phyloP scores from a whole-genome alignment of 2,888 invertebrate species.

The Heterodera filipjevi region DNA sequence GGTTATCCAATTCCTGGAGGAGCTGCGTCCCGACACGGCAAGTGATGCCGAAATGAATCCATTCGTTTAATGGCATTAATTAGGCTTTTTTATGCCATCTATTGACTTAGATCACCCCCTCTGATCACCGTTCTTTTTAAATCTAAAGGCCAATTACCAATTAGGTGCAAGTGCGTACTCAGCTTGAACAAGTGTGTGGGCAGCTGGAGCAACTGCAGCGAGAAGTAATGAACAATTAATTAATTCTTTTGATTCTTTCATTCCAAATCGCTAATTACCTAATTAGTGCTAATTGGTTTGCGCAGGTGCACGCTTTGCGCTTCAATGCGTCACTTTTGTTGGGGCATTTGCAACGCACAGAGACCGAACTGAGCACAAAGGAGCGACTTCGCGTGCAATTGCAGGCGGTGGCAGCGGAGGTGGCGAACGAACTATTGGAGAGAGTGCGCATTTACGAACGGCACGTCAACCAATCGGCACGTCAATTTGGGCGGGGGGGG shows the following conservation, averaged over 20 bases:
- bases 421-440: constrained; percentile 50
- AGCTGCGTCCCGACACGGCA: constrained; percentile 7
- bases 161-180: constrained; percentile 25
- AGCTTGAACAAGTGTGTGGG: constrained; percentile 8
- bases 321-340: constrained; percentile 25
- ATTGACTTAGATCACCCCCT: too few relatives aligned
- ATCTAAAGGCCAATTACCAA: too few relatives aligned
- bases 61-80: too few relatives aligned
- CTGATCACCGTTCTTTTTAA: too few relatives aligned
- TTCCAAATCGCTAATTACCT: background rate
- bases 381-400: constrained; percentile 32
- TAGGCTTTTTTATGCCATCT: too few relatives aligned
- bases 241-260: background rate
- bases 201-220: constrained; percentile 25
- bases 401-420: constrained; percentile 40
- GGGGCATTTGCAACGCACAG: constrained; percentile 23
- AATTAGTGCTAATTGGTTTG: background rate
- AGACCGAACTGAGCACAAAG: constrained; percentile 20
- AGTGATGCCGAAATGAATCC: background rate
- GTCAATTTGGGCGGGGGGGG: too few relatives aligned
- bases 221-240: background rate
- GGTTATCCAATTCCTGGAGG: constrained; percentile 27
- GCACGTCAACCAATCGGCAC: constrained; percentile 40
- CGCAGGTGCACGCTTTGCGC: constrained; percentile 9
- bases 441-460: constrained; percentile 41